Evolutionary conservation across 2,113 vertebrate species (phyloP), one percentile per base, ranked within the genome.

Genomic region (Gobio gobio): DNA sequence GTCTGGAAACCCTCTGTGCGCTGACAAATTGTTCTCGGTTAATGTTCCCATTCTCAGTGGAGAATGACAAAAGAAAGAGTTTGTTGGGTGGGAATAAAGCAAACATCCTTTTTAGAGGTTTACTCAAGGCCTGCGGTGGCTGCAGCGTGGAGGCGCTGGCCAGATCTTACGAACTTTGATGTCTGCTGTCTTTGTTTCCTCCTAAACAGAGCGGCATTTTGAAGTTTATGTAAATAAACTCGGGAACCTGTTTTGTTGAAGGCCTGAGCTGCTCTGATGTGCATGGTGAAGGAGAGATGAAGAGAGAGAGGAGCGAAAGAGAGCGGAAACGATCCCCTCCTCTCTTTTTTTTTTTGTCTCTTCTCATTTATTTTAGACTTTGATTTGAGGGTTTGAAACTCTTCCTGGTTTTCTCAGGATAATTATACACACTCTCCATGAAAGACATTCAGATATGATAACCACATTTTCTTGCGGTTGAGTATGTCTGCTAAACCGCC

Each of bases 221-320:
- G 79, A 81, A 68, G 79, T 51, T 81, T 29, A 81, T 81, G 79
- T 81, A 81, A 81, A 81, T 81, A 81, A 81, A 81, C 79, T 68
- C 61, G n/a, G 79, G 45, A 49, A 36, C 45, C 61, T 81, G 59
- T 81, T 81, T 68, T 81, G 63, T 47, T 24, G 45, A 68, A 68
- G 59, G n/a, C 75, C 54, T 40, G 64, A 49, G 18, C 58, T 56
- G 43, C 73, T 70, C 74, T 14, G 13, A 84, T 51, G 54, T 68
- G 47, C n/a, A 68, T 7, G 59, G 20, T 16, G 43, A 72, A 33
- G 24, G 45, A 70, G 54, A 78, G 63, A 64, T 63, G 26, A 64
- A 70, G 61, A 26, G 63, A 26, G 63, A 85, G 51, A 59, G 40
- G 24, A 45, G 6, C 40, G 6, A 40, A 40, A 26, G 63, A 26